Evolutionary conservation across 2,113 vertebrate genomes (phyloP).

Genomic region (Erythrolamprus reginae): DNA sequence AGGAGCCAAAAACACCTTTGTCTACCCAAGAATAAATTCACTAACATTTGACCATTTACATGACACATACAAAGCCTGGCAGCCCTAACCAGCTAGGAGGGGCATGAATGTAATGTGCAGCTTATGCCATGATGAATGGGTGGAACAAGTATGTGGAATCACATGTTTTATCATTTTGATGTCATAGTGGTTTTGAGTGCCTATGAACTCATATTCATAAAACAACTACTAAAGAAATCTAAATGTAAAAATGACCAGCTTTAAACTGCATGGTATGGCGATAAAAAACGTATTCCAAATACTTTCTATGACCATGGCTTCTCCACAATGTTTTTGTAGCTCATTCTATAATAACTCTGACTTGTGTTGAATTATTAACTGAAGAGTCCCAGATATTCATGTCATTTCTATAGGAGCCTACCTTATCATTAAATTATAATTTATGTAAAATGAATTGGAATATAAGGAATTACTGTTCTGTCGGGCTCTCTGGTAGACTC

Average conservation of each 20-base stretch:
- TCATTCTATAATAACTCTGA: not conserved
- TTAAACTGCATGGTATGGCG: not conserved
- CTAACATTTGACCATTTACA: not conserved
- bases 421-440: not conserved
- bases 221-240: not conserved
- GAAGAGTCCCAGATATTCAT: not conserved
- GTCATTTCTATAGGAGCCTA: not conserved
- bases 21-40: not conserved
- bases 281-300: not conserved
- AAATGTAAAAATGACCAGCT: not conserved
- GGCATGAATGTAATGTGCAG: not conserved
- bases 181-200: not conserved
- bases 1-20: not conserved
- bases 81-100: not conserved
- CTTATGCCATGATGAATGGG: not conserved
- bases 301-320: not conserved
- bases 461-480: too few species aligned
- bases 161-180: not conserved
- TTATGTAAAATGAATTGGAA: not conserved
- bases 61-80: not conserved
- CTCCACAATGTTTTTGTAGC: not conserved
- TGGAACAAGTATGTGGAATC: not conserved
- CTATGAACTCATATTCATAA: not conserved
- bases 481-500: too few species aligned
- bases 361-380: not conserved